Conservation (phyloP, 2,797 vertebrate species). For the Labeo calbasu region DNA sequence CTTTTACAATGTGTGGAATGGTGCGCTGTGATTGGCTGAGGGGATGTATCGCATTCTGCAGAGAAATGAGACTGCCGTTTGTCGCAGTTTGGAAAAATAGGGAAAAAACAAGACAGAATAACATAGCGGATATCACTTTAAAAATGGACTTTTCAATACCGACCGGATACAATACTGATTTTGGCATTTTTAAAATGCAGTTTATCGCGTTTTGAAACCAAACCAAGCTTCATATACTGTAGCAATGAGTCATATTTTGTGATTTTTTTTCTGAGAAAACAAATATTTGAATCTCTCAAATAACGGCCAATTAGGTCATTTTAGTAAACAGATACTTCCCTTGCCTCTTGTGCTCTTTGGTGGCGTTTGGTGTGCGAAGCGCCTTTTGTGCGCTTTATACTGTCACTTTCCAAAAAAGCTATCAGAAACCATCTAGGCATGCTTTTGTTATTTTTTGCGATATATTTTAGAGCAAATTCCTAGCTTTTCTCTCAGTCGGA, state of each 20-base stretch:
- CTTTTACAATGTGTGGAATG: too few relatives aligned
- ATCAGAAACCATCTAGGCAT: constrained; percentile 56
- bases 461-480: constrained; percentile 60
- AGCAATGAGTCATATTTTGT: neutral
- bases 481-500: constrained; percentile 61
- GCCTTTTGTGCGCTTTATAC: constrained; percentile 20
- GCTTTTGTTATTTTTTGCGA: constrained; percentile 56
- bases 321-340: too few relatives aligned
- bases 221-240: neutral
- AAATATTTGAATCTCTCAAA: neutral
- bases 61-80: too few relatives aligned
- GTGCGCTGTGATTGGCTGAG: too few relatives aligned
- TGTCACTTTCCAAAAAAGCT: constrained; percentile 45
- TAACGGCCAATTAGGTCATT: neutral
- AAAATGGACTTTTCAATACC: too few relatives aligned
- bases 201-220: too few relatives aligned
- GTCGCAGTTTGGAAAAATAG: too few relatives aligned
- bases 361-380: constrained; percentile 12
- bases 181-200: too few relatives aligned
- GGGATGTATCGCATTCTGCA: too few relatives aligned
- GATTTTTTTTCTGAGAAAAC: neutral
- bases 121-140: too few relatives aligned
- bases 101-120: too few relatives aligned
- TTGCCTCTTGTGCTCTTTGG: neutral
- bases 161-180: too few relatives aligned